These are phyloP conservation scores for Sycophila sp. DNA, from an alignment of 1,140 invertebrate species.

Conservation along the genomic window DNA sequence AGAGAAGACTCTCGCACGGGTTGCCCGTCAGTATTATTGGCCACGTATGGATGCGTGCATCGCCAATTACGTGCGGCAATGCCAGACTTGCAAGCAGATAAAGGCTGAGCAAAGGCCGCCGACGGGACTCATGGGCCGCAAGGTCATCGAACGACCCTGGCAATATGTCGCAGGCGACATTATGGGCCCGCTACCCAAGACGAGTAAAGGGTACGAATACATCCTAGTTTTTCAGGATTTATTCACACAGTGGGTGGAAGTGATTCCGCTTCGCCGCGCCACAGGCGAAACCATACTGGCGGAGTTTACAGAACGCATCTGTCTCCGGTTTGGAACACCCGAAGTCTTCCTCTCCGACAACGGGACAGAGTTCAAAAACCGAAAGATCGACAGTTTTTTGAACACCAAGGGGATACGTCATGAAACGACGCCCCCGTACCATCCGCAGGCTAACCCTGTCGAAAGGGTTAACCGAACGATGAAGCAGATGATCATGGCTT, in stretches of 20 bases:
- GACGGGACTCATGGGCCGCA: background rate
- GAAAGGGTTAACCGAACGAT: constrained; percentile 41
- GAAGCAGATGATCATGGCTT: constrained; percentile 43
- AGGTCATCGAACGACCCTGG: background rate
- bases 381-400: background rate
- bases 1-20: background rate
- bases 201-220: background rate
- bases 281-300: background rate
- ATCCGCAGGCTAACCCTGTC: too few relatives aligned
- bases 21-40: background rate
- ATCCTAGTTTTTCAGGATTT: background rate
- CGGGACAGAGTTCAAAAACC: background rate
- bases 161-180: background rate
- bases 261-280: too few relatives aligned
- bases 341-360: background rate
- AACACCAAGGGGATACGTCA: too few relatives aligned
- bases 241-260: too few relatives aligned
- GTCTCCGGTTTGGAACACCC: background rate
- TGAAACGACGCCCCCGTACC: too few relatives aligned
- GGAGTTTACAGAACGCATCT: background rate
- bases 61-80: background rate
- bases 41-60: background rate
- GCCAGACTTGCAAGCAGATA: background rate
- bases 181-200: background rate
- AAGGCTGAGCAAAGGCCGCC: background rate